Conservation (phyloP, 2,797 vertebrate genomes). For the Ptychadena robeensis region DNA sequence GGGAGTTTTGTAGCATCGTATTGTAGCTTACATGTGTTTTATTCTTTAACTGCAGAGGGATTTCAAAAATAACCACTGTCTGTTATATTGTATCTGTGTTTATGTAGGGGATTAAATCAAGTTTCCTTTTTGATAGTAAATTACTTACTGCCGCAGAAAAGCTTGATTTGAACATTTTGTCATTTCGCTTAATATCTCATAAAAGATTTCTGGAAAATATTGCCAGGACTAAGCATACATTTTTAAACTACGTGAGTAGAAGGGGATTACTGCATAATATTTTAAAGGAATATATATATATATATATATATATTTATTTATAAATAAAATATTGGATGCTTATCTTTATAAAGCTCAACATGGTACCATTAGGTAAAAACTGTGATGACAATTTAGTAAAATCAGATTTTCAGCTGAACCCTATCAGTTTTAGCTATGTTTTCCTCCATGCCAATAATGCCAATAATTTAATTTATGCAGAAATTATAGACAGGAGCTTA, state of each 20-base stretch:
- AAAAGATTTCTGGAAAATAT: slow-evolving; percentile 27
- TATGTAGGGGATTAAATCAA: slow-evolving; percentile 42
- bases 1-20: slow-evolving; percentile 50
- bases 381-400: no score
- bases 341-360: no score
- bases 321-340: no score
- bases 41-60: slow-evolving; percentile 46
- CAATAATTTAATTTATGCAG: no score
- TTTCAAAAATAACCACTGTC: slow-evolving; percentile 50
- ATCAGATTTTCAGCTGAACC: no score
- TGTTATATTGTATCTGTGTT: slow-evolving; percentile 42
- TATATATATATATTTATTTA: no score
- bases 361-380: no score
- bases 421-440: no score
- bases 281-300: not conserved
- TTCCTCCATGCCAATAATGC: no score
- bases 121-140: slow-evolving; percentile 28
- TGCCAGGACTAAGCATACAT: slow-evolving; percentile 14
- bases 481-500: no score
- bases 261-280: not conserved
- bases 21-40: slow-evolving; percentile 51
- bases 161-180: slow-evolving; percentile 36
- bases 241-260: not conserved
- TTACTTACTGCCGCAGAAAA: slow-evolving; percentile 1
- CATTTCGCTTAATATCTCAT: slow-evolving; percentile 27